Percentiles rank a stretch among this genome's conserved stretches.
phyloP scores from a whole-genome alignment of 1,140 invertebrate species.

The Amyelois transitella region DNA sequence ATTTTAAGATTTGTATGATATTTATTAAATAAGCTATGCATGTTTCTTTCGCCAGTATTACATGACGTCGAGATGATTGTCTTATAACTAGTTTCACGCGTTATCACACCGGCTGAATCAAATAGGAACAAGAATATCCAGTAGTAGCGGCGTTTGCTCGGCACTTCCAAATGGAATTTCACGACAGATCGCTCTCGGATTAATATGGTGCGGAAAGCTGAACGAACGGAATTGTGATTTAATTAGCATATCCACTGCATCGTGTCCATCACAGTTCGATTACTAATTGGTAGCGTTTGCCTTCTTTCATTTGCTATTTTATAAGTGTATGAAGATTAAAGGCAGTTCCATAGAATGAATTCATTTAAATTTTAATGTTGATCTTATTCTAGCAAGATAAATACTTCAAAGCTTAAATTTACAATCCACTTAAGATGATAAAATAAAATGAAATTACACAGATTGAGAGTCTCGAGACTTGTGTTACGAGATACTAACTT shows the following conservation, averaged over 20 bases:
- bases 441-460: too few species aligned
- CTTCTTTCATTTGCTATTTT: neutral
- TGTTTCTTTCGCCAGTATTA: too few species aligned
- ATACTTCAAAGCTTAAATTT: too few species aligned
- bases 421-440: too few species aligned
- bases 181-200: slow-evolving; percentile 55
- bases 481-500: too few species aligned
- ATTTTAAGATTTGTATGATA: too few species aligned
- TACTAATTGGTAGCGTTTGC: slow-evolving; percentile 8
- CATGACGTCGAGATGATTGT: too few species aligned
- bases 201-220: slow-evolving; percentile 53
- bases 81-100: too few species aligned
- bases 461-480: too few species aligned
- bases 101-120: slow-evolving; percentile 45
- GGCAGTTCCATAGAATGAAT: neutral
- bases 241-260: slow-evolving; percentile 50
- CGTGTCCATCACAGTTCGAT: slow-evolving; percentile 7
- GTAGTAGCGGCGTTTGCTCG: slow-evolving; percentile 37
- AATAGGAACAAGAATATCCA: slow-evolving; percentile 35
- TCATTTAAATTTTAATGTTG: neutral
- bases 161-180: slow-evolving; percentile 53
- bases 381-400: too few species aligned
- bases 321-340: neutral
- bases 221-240: slow-evolving; percentile 57
- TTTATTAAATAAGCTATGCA: too few species aligned